A percentile compares a stretch with the other conserved stretches of the same genome.
Conservation (phyloP, 2,888 invertebrate species). For the Keiferia lycopersicella region DNA sequence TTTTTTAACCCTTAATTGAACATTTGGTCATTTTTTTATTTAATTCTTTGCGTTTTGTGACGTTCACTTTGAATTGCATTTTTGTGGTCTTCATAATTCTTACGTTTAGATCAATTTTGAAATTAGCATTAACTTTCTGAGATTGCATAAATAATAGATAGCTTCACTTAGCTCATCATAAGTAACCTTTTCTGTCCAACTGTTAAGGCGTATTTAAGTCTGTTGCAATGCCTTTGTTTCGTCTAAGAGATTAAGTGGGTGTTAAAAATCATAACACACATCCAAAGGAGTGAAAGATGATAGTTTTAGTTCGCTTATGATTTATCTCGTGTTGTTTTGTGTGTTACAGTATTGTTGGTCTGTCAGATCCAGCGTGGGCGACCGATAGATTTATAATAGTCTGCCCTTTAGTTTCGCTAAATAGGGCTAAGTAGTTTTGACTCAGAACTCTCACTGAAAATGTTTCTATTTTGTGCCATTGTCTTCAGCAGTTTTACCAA, state of each 20-base stretch:
- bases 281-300: conserved; percentile 71
- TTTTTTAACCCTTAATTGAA: conserved; percentile 45
- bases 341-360: conserved; percentile 68
- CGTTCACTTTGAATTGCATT: not conserved
- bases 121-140: conserved; percentile 17
- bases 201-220: conserved; percentile 38
- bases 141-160: conserved; percentile 20
- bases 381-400: conserved; percentile 69
- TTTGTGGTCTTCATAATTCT: conserved; percentile 31
- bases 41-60: not conserved
- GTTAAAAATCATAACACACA: conserved; percentile 75
- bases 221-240: conserved; percentile 63
- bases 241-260: conserved; percentile 72
- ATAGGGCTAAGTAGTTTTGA: conserved; percentile 39
- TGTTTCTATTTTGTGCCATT: not conserved
- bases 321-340: conserved; percentile 72
- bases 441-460: not conserved
- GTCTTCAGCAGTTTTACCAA: not conserved
- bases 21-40: conserved; percentile 10
- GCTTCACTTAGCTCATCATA: conserved; percentile 22
- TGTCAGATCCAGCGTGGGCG: conserved; percentile 63
- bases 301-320: conserved; percentile 67
- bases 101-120: conserved; percentile 4
- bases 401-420: conserved; percentile 56
- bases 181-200: conserved; percentile 29